Evolutionary conservation across 2,888 invertebrate genomes (phyloP), one percentile per base, ranked within the genome.

Genomic region (Cotesia congregata): DNA sequence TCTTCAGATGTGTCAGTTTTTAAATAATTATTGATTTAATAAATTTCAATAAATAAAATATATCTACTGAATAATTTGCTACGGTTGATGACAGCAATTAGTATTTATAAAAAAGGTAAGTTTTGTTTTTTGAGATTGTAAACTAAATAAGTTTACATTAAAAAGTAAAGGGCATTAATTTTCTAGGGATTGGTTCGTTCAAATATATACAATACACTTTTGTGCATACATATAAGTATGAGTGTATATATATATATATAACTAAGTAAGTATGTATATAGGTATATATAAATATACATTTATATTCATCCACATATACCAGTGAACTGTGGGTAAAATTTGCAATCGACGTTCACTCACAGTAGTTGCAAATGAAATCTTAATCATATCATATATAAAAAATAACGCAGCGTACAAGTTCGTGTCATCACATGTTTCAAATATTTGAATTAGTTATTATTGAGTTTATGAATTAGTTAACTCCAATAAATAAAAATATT

Each of bases 301-400:
- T 50, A 9, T 50, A 2, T 12, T 0, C 12, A 12, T 9, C 7
- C 4, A 50, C 12, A 50, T 12, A 50, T 50, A 50, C 50, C 12
- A 50, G 12, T 50, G 50, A 50, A 50, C 50, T 50, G 50, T 50
- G 50, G 50, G 50, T 50, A 50, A 50, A 50, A 12, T 50, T 50
- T 9, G 9, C 50, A 50, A 50, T 50, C 50, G 50, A 50, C 12
- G 50, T 50, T 12, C 12, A 50, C 12, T 30, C 30, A 50, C 12
- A 50, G 12, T 12, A 50, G 50, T 50, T 50, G 12, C 50, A 12
- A 12, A 50, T 50, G 50, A 50, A 70, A 50, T 15, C 20, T 70
- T 70, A 30, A 70, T 17, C 70, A 50, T 41, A 50, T 12, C 12
- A 50, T 50, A 50, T 12, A 50, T 50, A 50, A 50, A 12, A 50